Conservation (phyloP, 2,888 invertebrate genomes). For the Notodromas monacha region DNA sequence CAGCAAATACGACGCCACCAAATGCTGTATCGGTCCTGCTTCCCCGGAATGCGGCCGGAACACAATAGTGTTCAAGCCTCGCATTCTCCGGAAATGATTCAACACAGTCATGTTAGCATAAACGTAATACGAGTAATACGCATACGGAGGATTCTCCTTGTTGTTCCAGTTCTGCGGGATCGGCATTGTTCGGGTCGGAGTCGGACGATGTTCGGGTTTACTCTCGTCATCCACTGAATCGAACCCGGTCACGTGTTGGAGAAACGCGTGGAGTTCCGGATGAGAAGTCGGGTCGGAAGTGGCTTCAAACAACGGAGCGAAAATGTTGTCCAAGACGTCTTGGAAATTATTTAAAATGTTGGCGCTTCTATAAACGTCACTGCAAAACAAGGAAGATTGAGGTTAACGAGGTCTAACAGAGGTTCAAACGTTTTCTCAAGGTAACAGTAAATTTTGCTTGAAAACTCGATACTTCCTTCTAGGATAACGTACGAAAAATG, state of each 20-base stretch:
- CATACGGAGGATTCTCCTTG: constrained; percentile 84
- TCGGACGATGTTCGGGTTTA: constrained; percentile 69
- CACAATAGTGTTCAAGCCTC: constrained; percentile 70
- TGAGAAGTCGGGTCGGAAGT: constrained; percentile 70
- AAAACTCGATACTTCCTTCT: too few relatives aligned
- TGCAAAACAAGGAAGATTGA: too few relatives aligned
- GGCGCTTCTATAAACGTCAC: constrained; percentile 86
- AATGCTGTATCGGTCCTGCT: constrained; percentile 86
- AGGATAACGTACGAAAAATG: too few relatives aligned
- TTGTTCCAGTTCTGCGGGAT: constrained; percentile 55
- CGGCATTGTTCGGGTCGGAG: constrained; percentile 41
- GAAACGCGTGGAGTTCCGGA: constrained; percentile 60
- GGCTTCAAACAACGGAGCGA: constrained; percentile 76
- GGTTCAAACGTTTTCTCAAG: too few relatives aligned
- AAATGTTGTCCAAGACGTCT: constrained; percentile 75
- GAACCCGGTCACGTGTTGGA: constrained; percentile 42
- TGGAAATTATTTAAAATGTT: constrained; percentile 79
- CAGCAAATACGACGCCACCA: constrained; percentile 81
- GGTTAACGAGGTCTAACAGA: too few relatives aligned
- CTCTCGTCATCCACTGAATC: constrained; percentile 99
- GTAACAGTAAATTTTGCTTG: too few relatives aligned
- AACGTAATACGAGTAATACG: constrained; percentile 92
- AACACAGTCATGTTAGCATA: constrained; percentile 82
- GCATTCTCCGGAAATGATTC: constrained; percentile 68
- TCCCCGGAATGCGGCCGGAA: constrained; percentile 93